Evolutionary conservation across 2,113 vertebrate species (phyloP), one percentile per base, ranked within the genome.

Genomic region (Ardeotis arabs): DNA sequence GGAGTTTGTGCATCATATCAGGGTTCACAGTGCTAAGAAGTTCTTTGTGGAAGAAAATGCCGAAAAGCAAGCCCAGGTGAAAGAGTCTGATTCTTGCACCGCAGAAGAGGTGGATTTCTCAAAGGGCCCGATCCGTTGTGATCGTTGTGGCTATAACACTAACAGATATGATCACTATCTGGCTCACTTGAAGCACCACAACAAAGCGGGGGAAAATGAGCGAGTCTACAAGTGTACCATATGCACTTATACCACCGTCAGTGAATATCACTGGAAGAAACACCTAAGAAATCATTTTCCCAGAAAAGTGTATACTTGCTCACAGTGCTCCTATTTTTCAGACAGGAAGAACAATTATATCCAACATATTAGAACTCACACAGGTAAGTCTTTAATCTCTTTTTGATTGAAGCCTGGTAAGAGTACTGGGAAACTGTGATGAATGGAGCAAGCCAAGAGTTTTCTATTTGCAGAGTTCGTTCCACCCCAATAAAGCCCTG

Each of bases 251-350:
- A 99, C 99, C 75, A 99, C 99, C 1, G 98, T 99, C 81, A 99
- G 99, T 80, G 99, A 99, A 94, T 99, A 99, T 90, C 99, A 99
- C 97, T 99, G 99, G 99, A 99, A 99, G 97, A 99, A 99, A 96
- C 99, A 99, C 96, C 97, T 99, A 91, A 98, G 99, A 92, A 99
- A 99, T 92, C 99, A 99, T 95, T 99, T 99, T 94, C 99, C 99
- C 75, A 99, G 99, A 95, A 99, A 99, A 95, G 99, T 99, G 18
- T 99, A 99, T 97, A 99, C 99, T 21, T 99, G 99, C 95, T 98
- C 98, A 67, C 99, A 99, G 74, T 99, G 99, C 87, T 99, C 98
- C 93, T 99, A 99, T 96, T 99, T 99, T 97, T 99, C 99, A 4
- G 99, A 99, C 97, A 98, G 99, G 88, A 99, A 99, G 96, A 99